A percentile compares a stretch with the other conserved stretches of the same genome.
Conservation (phyloP, 2,797 vertebrate genomes). For the Mormyrops boulengeri region DNA sequence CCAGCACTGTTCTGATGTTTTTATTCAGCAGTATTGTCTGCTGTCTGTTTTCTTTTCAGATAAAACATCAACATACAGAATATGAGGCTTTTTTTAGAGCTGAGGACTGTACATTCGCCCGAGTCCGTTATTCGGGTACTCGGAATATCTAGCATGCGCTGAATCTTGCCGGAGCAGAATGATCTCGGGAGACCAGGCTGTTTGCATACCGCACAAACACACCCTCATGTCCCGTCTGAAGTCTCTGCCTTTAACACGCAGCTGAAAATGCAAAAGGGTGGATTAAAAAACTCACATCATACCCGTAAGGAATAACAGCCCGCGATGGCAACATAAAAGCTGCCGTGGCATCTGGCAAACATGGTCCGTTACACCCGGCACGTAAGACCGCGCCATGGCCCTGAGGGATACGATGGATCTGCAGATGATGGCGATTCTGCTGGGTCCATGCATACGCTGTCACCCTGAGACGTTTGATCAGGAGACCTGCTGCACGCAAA, state of each 20-base stretch:
- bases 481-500: not conserved
- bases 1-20: not conserved
- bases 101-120: not conserved
- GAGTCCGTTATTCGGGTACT: not conserved
- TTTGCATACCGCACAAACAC: not conserved
- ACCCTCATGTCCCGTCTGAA: not conserved
- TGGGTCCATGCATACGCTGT: not conserved
- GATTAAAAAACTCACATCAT: not conserved
- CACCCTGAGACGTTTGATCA: not conserved
- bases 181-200: not conserved
- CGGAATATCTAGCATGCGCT: not conserved
- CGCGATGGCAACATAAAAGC: conserved; percentile 15
- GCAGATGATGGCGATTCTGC: not conserved
- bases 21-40: not conserved
- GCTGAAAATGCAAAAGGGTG: not conserved
- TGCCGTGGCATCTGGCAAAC: conserved; percentile 43
- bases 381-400: conserved; percentile 39
- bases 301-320: conserved; percentile 12
- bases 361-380: conserved; percentile 46
- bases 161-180: not conserved
- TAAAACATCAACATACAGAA: not conserved
- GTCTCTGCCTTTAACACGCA: not conserved
- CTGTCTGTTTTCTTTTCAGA: not conserved
- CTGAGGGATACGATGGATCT: not conserved
- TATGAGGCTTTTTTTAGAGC: not conserved